Conservation (phyloP, 2,888 invertebrate species). For the Colletes collaris region DNA sequence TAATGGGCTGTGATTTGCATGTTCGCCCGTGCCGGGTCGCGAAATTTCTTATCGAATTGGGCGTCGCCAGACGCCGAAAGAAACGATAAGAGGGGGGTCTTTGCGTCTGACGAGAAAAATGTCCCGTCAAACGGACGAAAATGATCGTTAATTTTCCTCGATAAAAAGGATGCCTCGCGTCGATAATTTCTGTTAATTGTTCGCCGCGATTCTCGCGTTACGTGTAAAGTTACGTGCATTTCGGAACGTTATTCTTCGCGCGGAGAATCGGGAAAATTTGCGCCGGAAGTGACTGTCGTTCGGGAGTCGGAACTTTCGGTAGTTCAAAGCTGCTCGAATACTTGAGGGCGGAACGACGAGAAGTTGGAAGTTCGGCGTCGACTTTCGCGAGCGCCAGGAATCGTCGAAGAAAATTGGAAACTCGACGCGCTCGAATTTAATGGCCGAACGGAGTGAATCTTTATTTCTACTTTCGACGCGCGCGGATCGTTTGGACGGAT, state of each 20-base stretch:
- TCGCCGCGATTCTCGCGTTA: no score
- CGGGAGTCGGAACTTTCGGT: no score
- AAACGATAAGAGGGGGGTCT: constrained; percentile 20
- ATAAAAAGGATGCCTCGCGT: no score
- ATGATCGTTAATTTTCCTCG: no score
- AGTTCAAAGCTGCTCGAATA: no score
- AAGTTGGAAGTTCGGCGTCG: not conserved
- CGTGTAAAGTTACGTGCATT: no score
- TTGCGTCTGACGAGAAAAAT: constrained; percentile 27
- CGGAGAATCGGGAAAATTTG: no score
- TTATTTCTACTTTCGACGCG: constrained; percentile 15
- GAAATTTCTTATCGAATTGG: constrained; percentile 59
- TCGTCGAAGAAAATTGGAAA: constrained; percentile 2
- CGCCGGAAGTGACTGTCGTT: no score
- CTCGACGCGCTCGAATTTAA: constrained; percentile 1
- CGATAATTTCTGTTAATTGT: no score
- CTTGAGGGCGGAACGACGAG: not conserved
- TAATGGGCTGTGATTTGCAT: constrained; percentile 63
- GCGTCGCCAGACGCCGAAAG: constrained; percentile 13
- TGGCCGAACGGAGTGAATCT: not conserved
- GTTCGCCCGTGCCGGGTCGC: constrained; percentile 23
- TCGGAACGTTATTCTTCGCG: no score
- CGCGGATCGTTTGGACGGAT: not conserved
- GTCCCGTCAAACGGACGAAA: not conserved
- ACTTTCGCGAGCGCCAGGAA: not conserved